Conservation (phyloP, 2,113 vertebrate genomes). For the Elachura formosa region DNA sequence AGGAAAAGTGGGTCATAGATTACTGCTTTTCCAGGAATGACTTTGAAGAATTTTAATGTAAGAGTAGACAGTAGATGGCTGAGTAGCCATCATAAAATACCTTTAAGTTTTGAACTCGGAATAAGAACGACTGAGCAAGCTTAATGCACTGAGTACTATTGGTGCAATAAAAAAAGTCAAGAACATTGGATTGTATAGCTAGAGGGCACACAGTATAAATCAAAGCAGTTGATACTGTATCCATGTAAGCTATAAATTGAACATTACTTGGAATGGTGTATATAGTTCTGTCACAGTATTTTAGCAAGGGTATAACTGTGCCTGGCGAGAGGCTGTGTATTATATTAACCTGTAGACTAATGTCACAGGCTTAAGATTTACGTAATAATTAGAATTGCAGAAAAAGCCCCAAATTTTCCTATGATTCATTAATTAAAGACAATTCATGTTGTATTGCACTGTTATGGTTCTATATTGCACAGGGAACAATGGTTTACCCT, state of each 20-base stretch:
- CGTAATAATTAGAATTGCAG: background rate
- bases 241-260: conserved; percentile 52
- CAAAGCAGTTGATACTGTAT: conserved; percentile 26
- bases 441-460: no score
- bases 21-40: background rate
- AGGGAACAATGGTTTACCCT: no score
- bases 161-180: conserved; percentile 11
- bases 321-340: background rate
- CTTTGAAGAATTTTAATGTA: conserved; percentile 27
- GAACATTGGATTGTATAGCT: conserved; percentile 31
- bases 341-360: background rate
- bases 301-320: background rate
- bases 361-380: background rate
- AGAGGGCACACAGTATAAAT: conserved; percentile 42
- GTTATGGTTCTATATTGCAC: no score
- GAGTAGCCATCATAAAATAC: background rate
- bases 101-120: background rate
- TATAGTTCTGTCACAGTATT: background rate
- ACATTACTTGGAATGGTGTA: conserved; percentile 15
- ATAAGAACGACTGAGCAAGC: background rate
- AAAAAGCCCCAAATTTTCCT: background rate
- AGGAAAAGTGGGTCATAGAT: background rate
- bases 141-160: background rate
- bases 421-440: background rate
- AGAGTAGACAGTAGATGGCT: background rate